Base-by-base conservation (phyloP, 2,113 vertebrate species). In the Hemiscyllium ocellatum region DNA sequence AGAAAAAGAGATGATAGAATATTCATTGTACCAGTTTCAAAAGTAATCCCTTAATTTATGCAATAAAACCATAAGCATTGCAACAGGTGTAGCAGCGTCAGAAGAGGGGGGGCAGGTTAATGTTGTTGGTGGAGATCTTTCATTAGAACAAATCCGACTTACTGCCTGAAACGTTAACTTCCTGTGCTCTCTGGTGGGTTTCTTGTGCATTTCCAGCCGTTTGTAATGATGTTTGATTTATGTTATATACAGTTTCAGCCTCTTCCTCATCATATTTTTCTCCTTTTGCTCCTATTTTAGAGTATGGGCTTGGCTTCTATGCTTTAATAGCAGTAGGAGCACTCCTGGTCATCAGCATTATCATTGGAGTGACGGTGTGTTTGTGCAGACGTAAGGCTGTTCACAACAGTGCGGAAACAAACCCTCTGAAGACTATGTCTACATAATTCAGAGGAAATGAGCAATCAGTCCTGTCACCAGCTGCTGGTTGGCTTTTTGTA, bases 221-320 rank as follows among this genome's bases (percentile, higher is more conserved):
- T 89, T 89, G 33, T 80, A 7, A 6, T 90, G 17, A 12, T 33
- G 19, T 90, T 52, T 87, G 85, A 87, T 26, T 61, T 61, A 12
- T 61, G 10, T 10, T 61, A 12, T 61, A 61, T 61, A 12, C 56
- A 61, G 56, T 61, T 47, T 56, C 56, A 90, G 87, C n/a, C 2
- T 65, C 65, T 89, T 56, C 29, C 50, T 61, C 12, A 17, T 20
- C 33, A 66, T 66, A 19, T 6, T 22, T 66, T 66, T 65, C 20
- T n/a, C 29, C 52, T 24, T 93, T 87, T 96, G 80, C 20, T 13
- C 26, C 86, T 26, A 22, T 12, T 42, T 0, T 96, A 97, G 98
- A 97, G 29, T 98, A 98, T 0, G 97, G 98, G 42, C n/a, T 97
- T 78, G 97, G 96, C 87, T 97, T 97, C 50, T 97, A 98, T 10